Percentiles rank a stretch among this genome's conserved stretches.
These are phyloP conservation scores for Drosophila punjabiensis DNA, from an alignment of 1,140 invertebrate species.

Conservation along the genomic window DNA sequence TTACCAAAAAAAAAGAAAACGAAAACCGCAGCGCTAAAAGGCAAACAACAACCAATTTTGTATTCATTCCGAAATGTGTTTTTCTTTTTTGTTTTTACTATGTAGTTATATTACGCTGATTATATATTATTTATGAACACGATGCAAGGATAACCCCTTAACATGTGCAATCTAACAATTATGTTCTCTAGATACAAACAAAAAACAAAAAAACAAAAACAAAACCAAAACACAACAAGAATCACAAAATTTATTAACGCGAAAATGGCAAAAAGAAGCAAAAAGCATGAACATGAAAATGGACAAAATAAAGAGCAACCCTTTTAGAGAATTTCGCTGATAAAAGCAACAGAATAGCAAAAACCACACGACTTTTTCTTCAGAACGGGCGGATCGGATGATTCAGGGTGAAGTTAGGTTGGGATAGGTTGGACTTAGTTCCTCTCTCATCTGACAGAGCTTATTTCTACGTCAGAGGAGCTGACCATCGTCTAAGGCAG, in stretches of 20 bases:
- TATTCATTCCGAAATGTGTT: slow-evolving; percentile 78
- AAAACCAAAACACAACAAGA: slow-evolving; percentile 50
- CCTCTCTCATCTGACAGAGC: neutral
- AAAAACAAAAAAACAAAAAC: slow-evolving; percentile 30
- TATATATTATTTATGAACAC: slow-evolving; percentile 69
- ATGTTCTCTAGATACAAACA: slow-evolving; percentile 67
- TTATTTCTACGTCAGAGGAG: neutral
- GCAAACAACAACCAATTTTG: slow-evolving; percentile 65
- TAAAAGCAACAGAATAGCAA: slow-evolving; percentile 81
- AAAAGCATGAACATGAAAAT: slow-evolving; percentile 57
- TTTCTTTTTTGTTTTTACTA: slow-evolving; percentile 59
- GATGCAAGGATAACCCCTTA: slow-evolving; percentile 48
- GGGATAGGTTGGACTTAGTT: neutral
- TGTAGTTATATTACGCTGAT: slow-evolving; percentile 72
- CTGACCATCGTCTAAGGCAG: neutral
- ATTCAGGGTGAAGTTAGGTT: neutral
- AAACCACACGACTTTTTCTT: slow-evolving; percentile 22
- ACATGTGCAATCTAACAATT: slow-evolving; percentile 79
- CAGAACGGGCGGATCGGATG: neutral
- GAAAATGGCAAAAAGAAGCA: slow-evolving; percentile 56
- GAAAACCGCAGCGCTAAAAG: slow-evolving; percentile 67
- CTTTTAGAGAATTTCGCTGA: slow-evolving; percentile 84
- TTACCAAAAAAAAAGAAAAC: slow-evolving; percentile 24
- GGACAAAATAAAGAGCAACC: slow-evolving; percentile 76
- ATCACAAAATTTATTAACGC: slow-evolving; percentile 70